Evolutionary conservation across 2,888 invertebrate genomes (phyloP), one percentile per base, ranked within the genome.

Genomic region (Theodoxus fluviatilis): DNA sequence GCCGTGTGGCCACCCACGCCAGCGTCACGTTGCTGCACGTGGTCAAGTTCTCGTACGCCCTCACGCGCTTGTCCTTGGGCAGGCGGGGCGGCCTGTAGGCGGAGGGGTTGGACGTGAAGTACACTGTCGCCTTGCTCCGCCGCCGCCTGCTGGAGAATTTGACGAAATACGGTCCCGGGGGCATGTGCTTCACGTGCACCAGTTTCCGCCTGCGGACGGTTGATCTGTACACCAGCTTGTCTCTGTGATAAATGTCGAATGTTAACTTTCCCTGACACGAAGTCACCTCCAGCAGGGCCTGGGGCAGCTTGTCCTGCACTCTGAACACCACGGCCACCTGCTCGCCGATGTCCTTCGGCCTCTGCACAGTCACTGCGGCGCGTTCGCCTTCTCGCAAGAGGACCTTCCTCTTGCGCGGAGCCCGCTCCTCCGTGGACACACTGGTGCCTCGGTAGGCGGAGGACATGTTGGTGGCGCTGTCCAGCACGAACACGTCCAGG

Each of bases 401-500:
- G 65, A 74, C 68, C 69, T 64, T 77, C 63, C 37, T 70, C 59
- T 33, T 38, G 15, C 35, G 28, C 15, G 47, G 25, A 69, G 73
- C 75, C 63, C 73, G 66, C 52, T 69, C 68, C 25, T 76, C 79
- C 15, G 81, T 81, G 71, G 76, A 80, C 18, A 81, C 78, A 28
- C 47, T 72, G 1, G 80, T 70, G 52, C 88, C 88, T n/a, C 87
- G 88, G 76, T 89, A 90, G 0, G 88, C 87, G 72, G 89, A 89
- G 18, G 89, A 89, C 40, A 89, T 85, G 74, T 90, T 89, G 4
- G 90, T 89, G 55, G 85, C 83, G 59, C 81, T 86, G 78, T 90
- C 89, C 31, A 89, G 86, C 2, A 90, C 89, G 81, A 90, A 91
- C 25, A 91, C 86, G 79, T 90, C 89, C 69, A 91, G 88, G 80